Evolutionary conservation across 2,888 invertebrate species (phyloP).

Genomic region (Drepanosiphum platanoidis): DNA sequence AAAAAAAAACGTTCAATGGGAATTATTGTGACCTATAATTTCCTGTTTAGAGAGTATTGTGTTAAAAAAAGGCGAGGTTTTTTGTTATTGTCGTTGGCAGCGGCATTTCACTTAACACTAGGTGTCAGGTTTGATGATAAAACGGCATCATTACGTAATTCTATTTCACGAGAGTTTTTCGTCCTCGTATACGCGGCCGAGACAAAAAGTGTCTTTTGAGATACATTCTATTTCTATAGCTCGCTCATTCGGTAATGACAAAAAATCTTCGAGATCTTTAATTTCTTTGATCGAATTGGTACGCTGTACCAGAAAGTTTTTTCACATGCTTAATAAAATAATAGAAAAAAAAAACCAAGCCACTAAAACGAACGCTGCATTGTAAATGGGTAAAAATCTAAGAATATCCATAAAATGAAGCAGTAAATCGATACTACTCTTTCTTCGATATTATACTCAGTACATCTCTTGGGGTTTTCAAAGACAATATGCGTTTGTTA

Average conservation of each 20-base stretch:
- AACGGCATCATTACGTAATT: conserved; percentile 9
- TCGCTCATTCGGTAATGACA: not conserved
- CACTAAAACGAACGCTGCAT: no score
- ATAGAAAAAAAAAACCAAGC: no score
- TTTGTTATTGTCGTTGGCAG: not conserved
- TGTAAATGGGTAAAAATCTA: no score
- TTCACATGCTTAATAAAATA: no score
- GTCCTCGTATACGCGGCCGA: not conserved
- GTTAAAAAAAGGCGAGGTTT: not conserved
- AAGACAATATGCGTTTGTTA: no score
- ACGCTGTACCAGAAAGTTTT: not conserved
- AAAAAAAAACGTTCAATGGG: not conserved
- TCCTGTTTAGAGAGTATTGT: conserved; percentile 22
- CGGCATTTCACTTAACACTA: not conserved
- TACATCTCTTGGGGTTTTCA: no score
- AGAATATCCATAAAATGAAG: no score
- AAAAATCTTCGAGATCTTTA: not conserved
- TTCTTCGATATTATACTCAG: no score
- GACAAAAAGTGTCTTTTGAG: conserved; percentile 2
- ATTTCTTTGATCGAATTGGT: not conserved
- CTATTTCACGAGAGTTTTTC: not conserved
- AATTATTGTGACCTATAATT: not conserved
- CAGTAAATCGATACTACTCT: no score
- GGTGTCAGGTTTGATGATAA: conserved; percentile 45
- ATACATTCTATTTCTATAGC: not conserved